Evolutionary conservation across 64 coral and sea anemone species (phyloP).

Genomic region (Actinia tenebrosa): DNA sequence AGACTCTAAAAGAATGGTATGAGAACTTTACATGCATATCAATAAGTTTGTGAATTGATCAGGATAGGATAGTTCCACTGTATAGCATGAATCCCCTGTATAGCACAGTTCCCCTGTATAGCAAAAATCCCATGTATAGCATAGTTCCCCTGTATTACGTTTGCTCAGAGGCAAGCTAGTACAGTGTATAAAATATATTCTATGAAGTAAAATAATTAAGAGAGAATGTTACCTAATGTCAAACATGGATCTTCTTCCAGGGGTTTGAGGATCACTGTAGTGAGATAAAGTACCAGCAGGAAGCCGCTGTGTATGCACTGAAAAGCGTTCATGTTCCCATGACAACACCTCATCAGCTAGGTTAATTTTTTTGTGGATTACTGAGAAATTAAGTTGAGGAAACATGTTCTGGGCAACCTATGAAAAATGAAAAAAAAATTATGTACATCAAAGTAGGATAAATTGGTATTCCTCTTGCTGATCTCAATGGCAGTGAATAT

Average conservation of each 20-base stretch:
- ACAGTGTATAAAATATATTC: too few species aligned
- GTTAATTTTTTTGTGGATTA: constrained; percentile 95
- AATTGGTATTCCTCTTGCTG: neutral
- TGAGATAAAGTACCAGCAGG: constrained; percentile 89
- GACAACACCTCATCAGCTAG: constrained; percentile 79
- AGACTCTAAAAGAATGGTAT: too few species aligned
- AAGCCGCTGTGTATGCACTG: constrained; percentile 78
- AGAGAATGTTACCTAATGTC: constrained; percentile 62
- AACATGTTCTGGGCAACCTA: constrained; percentile 72
- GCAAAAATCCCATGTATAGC: too few species aligned
- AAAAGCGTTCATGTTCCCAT: constrained; percentile 95
- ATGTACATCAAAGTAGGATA: neutral
- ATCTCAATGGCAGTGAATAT: too few species aligned
- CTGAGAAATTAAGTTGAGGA: constrained; percentile 76
- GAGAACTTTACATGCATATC: too few species aligned
- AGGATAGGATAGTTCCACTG: too few species aligned
- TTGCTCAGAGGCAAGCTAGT: too few species aligned
- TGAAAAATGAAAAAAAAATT: neutral
- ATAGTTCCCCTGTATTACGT: too few species aligned
- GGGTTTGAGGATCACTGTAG: constrained; percentile 53
- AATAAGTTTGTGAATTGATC: too few species aligned
- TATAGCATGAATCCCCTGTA: too few species aligned
- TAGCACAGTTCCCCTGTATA: too few species aligned
- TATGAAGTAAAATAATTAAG: too few species aligned
- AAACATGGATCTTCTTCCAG: constrained; percentile 85